Percentiles rank a stretch among this genome's conserved stretches.
These are phyloP conservation scores for Heterocephalus glaber DNA, from an alignment of 2,113 vertebrate genomes.

Conservation along the genomic window DNA sequence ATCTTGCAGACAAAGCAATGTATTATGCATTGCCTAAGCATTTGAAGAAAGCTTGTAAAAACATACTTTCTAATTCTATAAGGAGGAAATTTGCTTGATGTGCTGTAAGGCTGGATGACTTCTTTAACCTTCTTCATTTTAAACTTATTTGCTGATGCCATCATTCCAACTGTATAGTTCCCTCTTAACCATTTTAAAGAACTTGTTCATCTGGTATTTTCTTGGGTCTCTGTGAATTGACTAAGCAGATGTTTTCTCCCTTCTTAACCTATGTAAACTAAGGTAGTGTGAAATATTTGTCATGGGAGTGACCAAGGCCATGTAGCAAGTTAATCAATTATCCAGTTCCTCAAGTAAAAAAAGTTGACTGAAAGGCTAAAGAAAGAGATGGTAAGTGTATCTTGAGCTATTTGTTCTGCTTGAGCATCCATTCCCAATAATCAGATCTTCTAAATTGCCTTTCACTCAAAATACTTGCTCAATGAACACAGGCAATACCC, in stretches of 20 bases:
- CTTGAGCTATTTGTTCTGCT: background rate
- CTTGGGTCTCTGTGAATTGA: background rate
- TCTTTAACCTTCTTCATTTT: background rate
- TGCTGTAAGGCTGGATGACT: background rate
- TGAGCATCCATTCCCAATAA: background rate
- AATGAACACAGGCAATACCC: background rate
- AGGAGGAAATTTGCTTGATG: background rate
- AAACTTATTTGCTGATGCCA: background rate
- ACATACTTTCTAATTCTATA: constrained; percentile 19
- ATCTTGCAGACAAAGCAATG: constrained; percentile 62
- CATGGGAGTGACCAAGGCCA: accelerated
- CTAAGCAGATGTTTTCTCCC: background rate
- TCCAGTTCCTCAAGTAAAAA: background rate
- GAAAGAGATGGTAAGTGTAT: background rate
- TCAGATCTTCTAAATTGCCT: background rate
- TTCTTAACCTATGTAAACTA: background rate
- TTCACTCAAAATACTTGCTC: background rate
- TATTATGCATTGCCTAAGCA: background rate
- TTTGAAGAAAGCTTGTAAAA: constrained; percentile 25
- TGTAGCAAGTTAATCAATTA: background rate
- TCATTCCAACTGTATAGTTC: background rate
- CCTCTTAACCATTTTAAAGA: background rate
- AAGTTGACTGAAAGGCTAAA: background rate
- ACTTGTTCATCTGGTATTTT: background rate
- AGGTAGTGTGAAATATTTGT: background rate